Conservation (phyloP, 2,113 vertebrate species). For the Sorex araneus region DNA sequence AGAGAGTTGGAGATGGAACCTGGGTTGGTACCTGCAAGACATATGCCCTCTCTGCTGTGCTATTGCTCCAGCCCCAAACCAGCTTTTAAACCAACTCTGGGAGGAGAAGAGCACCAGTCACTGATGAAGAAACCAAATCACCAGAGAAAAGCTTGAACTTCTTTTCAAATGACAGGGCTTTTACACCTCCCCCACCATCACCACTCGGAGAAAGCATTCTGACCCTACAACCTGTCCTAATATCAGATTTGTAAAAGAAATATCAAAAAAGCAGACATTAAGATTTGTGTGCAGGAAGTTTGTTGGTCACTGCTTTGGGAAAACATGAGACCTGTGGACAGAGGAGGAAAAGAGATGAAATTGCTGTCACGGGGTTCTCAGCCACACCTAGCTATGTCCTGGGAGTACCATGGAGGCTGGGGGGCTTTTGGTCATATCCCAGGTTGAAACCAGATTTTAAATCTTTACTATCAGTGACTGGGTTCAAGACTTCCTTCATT, state of each 20-base stretch:
- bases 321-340: not conserved
- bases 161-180: constrained; percentile 22
- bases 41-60: no score
- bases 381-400: not conserved
- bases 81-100: not conserved
- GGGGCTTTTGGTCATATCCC: no score
- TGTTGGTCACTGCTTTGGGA: not conserved
- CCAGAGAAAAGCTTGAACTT: not conserved
- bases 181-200: not conserved
- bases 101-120: not conserved
- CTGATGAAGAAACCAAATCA: not conserved
- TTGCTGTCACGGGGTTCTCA: not conserved
- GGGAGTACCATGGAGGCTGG: no score
- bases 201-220: not conserved
- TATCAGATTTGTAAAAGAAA: constrained; percentile 22
- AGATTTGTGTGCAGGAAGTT: not conserved
- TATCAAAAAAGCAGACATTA: not conserved
- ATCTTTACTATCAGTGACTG: not conserved
- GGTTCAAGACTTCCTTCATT: not conserved
- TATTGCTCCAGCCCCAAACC: no score
- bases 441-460: not conserved
- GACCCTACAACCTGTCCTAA: not conserved
- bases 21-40: no score
- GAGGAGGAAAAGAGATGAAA: not conserved
- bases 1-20: no score